Percentiles rank a stretch among this genome's conserved stretches.
These are phyloP conservation scores for Miichthys miiuy DNA, from an alignment of 2,797 vertebrate genomes.

Conservation along the genomic window DNA sequence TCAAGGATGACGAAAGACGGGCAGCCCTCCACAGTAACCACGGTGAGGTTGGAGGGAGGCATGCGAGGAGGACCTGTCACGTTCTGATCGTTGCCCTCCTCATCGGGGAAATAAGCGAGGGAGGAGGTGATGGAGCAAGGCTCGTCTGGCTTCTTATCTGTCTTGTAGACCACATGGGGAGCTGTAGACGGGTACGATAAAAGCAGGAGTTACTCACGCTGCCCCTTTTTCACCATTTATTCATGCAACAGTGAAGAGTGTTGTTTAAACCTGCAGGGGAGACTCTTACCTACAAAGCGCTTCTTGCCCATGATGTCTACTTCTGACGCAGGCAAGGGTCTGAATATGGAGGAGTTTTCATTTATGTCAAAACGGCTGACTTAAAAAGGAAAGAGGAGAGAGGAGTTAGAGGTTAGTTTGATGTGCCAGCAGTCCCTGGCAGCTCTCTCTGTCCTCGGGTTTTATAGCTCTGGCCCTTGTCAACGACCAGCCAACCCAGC, in stretches of 20 bases:
- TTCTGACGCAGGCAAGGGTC: conserved; percentile 90
- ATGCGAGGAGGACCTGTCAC: conserved; percentile 88
- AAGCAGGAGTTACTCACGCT: neutral
- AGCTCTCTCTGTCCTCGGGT: conserved; percentile 59
- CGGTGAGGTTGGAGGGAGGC: conserved; percentile 94
- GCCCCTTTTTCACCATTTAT: neutral
- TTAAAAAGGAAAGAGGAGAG: conserved; percentile 67
- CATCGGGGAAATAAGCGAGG: conserved; percentile 90
- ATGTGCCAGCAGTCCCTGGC: conserved; percentile 63
- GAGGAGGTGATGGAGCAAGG: conserved; percentile 97
- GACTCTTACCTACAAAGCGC: conserved; percentile 89
- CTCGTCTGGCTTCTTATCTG: conserved; percentile 89
- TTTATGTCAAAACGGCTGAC: conserved; percentile 78
- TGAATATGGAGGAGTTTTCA: conserved; percentile 92
- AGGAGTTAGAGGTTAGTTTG: conserved; percentile 46
- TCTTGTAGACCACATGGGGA: conserved; percentile 93
- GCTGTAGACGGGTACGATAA: conserved; percentile 76
- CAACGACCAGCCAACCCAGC: conserved; percentile 48
- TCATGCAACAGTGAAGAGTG: neutral
- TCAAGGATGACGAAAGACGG: conserved; percentile 95
- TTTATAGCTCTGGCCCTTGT: conserved; percentile 63
- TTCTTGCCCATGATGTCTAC: conserved; percentile 92
- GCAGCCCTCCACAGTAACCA: conserved; percentile 97
- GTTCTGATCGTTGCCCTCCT: conserved; percentile 86
- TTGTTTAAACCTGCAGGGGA: neutral